Base-by-base conservation (phyloP, 1,140 invertebrate genomes). In the Zaprionus kolodkinae region DNA sequence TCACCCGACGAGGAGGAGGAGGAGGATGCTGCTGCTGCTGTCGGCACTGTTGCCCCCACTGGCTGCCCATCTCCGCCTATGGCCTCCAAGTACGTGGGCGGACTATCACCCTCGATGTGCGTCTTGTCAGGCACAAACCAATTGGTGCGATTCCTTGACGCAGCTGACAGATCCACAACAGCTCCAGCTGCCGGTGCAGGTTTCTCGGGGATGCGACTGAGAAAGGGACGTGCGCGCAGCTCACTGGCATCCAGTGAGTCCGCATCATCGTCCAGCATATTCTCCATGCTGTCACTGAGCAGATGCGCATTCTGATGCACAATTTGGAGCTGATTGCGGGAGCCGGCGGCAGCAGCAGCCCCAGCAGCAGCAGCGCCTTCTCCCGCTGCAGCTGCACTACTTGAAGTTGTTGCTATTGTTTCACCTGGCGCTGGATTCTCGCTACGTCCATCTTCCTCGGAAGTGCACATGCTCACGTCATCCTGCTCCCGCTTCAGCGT, bases 251-350 rank as follows among this genome's bases (percentile, higher is more conserved):
- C 17, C 33, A 56, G 13, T 10, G 57, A 5, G 4, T 79, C 69
- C 21, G 66, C 52, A 11, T 67, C 48, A 1, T 50, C 64, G 6
- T 89, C 80, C 17, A 85, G 11, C 45, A 92, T 86, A 27, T 91
- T 84, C 72, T 92, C 88, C 72, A 79, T 81, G 60, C 90, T 92
- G 25, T 92, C 86, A 6, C 87, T 89, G 0, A 90, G 66, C 36
- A 91, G 52, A 13, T 83, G 83, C 5, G 82, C 77, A 61, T 92
- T 92, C 71, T 91, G 91, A 67, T 92, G 90, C n/a, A 92, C 76
- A n/a, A 92, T 92, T 54, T 86, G 78, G 2, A 77, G 67, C 35
- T 76, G 60, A 15, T 59, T 71, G 21, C 72, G 50, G 6, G 25
- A 30, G 27, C 3, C 6, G 3, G 27, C 2, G 1, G 1, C 45